These are phyloP conservation scores for Drosophila greeni DNA, from an alignment of 2,888 invertebrate genomes.

Conservation along the genomic window DNA sequence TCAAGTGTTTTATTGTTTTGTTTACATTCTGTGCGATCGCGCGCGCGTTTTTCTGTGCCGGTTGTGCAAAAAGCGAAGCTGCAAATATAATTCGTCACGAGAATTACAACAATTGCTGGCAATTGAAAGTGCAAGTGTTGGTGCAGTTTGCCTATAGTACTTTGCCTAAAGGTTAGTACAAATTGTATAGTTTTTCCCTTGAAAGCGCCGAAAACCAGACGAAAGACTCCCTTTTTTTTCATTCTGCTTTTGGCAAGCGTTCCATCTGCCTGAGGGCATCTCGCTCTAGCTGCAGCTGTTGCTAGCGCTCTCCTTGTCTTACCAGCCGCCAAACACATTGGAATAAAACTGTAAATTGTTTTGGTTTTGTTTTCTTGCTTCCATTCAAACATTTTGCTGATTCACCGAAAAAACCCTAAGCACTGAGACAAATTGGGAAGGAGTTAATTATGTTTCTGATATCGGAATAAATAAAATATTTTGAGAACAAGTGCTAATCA, in stretches of 20 bases:
- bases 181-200: background rate
- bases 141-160: slow-evolving; percentile 18
- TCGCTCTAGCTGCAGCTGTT: slow-evolving; percentile 9
- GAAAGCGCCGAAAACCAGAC: background rate
- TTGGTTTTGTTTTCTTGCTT: slow-evolving; percentile 41
- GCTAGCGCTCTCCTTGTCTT: slow-evolving; percentile 14
- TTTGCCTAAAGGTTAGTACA: slow-evolving; percentile 21
- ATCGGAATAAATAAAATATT: no score
- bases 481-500: background rate
- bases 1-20: slow-evolving; percentile 23
- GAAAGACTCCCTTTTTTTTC: slow-evolving; percentile 2
- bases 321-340: slow-evolving; percentile 29
- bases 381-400: slow-evolving; percentile 64
- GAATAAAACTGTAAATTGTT: slow-evolving; percentile 55
- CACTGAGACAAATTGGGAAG: slow-evolving; percentile 2
- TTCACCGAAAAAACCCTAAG: slow-evolving; percentile 37
- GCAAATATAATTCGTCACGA: slow-evolving; percentile 2
- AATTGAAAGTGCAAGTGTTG: slow-evolving; percentile 64
- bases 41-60: slow-evolving; percentile 67
- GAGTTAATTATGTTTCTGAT: background rate
- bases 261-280: slow-evolving; percentile 19
- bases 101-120: slow-evolving; percentile 44
- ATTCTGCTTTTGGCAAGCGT: background rate
- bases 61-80: slow-evolving; percentile 28
- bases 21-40: slow-evolving; percentile 38